Evolutionary conservation across 2,113 vertebrate genomes (phyloP).

Genomic region (Alligator mississippiensis): DNA sequence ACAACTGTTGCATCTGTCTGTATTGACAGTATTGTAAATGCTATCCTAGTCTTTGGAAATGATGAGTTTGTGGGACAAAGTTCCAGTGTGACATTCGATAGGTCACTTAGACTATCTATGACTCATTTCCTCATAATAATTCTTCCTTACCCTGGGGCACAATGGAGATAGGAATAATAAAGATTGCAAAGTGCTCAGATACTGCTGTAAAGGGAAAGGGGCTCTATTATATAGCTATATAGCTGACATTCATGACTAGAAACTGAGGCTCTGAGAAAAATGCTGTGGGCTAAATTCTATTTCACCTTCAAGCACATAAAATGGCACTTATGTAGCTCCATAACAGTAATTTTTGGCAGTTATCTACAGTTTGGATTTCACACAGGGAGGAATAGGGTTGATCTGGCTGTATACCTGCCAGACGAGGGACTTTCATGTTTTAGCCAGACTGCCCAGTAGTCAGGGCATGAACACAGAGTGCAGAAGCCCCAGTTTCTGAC

Average conservation of each 20-base stretch:
- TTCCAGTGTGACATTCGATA: not conserved
- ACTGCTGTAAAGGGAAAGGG: not conserved
- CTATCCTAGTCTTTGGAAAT: not conserved
- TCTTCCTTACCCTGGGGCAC: not conserved
- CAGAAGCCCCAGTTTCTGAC: too few species aligned
- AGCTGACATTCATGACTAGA: not conserved
- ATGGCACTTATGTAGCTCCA: too few species aligned
- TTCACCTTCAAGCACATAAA: too few species aligned
- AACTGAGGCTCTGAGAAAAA: constrained; percentile 49
- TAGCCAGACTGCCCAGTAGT: too few species aligned
- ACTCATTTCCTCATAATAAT: not conserved
- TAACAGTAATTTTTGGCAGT: too few species aligned
- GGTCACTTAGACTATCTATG: not conserved
- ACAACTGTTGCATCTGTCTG: too few species aligned
- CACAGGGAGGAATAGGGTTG: too few species aligned
- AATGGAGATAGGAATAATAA: not conserved
- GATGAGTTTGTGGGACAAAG: not conserved
- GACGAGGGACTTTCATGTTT: too few species aligned
- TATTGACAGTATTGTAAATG: not conserved
- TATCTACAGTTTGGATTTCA: too few species aligned
- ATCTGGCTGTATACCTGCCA: too few species aligned
- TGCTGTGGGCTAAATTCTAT: not conserved
- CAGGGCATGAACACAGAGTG: too few species aligned
- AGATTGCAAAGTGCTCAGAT: not conserved
- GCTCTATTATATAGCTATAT: constrained; percentile 3